Percentiles rank a stretch among this genome's conserved stretches.
These are phyloP conservation scores for Thymelicus sylvestris DNA, from an alignment of 2,888 invertebrate genomes.

Conservation along the genomic window DNA sequence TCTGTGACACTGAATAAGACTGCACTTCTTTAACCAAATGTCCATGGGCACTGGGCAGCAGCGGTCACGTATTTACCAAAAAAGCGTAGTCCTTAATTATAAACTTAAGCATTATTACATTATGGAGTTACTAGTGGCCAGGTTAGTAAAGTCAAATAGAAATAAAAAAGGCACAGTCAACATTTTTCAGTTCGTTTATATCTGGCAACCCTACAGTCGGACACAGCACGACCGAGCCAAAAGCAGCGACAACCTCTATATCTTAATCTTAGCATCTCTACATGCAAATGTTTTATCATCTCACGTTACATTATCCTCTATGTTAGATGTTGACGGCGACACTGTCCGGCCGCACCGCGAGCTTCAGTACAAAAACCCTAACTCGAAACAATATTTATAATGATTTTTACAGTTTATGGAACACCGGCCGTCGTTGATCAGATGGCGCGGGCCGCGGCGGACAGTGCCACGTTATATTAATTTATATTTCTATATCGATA, in stretches of 20 bases:
- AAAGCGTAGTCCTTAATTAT: too few relatives aligned
- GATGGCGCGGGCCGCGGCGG: constrained; percentile 13
- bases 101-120: too few relatives aligned
- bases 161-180: too few relatives aligned
- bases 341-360: constrained; percentile 48
- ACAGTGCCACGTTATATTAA: constrained; percentile 58
- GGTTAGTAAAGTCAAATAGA: too few relatives aligned
- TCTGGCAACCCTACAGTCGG: neutral
- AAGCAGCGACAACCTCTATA: constrained; percentile 53
- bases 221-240: constrained; percentile 42
- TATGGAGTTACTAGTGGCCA: too few relatives aligned
- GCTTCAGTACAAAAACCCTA: constrained; percentile 13
- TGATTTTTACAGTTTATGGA: constrained; percentile 9
- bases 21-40: too few relatives aligned
- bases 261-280: constrained; percentile 55
- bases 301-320: constrained; percentile 53
- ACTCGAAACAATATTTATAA: constrained; percentile 25
- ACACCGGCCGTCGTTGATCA: constrained; percentile 7
- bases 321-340: constrained; percentile 55
- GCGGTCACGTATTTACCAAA: too few relatives aligned
- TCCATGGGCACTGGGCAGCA: too few relatives aligned
- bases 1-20: too few relatives aligned
- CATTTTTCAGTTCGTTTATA: neutral
- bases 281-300: constrained; percentile 49
- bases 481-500: constrained; percentile 64